Evolutionary conservation across 2,797 vertebrate genomes (phyloP).

Genomic region (Hipposideros larvatus): DNA sequence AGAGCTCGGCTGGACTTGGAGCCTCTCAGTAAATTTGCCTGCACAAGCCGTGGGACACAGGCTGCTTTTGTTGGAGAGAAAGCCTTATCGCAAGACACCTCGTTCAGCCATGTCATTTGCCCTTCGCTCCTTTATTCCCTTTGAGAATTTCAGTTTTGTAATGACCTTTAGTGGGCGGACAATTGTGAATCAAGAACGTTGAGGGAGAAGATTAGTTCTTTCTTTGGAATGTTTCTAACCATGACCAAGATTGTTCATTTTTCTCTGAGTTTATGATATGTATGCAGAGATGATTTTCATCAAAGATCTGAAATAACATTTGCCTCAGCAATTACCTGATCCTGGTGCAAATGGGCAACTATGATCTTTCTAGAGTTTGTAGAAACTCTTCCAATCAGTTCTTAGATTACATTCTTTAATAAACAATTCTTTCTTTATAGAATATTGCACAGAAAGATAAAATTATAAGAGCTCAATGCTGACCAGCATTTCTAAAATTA

Average conservation of each 20-base stretch:
- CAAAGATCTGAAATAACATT: conserved; percentile 22
- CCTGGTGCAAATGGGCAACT: background rate
- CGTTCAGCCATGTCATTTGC: background rate
- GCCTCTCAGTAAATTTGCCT: background rate
- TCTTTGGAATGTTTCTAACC: background rate
- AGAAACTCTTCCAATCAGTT: conserved; percentile 6
- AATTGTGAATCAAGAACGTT: background rate
- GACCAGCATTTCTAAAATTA: background rate
- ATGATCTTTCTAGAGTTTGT: background rate
- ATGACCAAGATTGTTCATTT: background rate
- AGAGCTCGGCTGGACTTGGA: background rate
- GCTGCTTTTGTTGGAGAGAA: background rate
- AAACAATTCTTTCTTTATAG: background rate
- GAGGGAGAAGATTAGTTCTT: background rate
- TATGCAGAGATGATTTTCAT: conserved; percentile 31
- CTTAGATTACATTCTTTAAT: background rate
- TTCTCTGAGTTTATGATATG: background rate
- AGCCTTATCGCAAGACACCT: background rate
- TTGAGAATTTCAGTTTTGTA: background rate
- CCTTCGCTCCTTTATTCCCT: background rate
- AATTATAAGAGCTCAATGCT: background rate
- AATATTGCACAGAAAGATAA: background rate
- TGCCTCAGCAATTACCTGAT: conserved; percentile 5
- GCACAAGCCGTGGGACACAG: background rate
- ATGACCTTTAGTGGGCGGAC: background rate